These are phyloP conservation scores for Vanacampus margaritifer DNA, from an alignment of 2,113 vertebrate genomes.

Conservation along the genomic window DNA sequence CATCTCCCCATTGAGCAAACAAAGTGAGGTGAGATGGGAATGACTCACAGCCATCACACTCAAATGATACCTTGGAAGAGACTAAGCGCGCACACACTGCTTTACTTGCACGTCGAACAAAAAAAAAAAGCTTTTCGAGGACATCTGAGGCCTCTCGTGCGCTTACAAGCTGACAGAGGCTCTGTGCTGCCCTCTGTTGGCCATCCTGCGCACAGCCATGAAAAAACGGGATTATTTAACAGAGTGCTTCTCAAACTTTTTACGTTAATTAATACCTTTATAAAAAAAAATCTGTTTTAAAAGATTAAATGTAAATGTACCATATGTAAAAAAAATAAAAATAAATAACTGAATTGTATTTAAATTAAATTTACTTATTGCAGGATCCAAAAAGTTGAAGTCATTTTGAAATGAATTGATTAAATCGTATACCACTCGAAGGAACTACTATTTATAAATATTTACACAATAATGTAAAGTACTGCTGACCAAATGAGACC, in stretches of 20 bases:
- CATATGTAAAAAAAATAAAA: no score
- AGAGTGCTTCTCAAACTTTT: background rate
- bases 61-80: background rate
- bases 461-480: no score
- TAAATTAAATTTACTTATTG: no score
- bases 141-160: constrained; percentile 21
- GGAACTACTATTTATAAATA: no score
- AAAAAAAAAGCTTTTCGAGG: background rate
- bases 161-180: constrained; percentile 32
- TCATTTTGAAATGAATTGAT: no score
- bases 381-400: no score
- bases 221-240: background rate
- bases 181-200: constrained; percentile 62
- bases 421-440: no score
- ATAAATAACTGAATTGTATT: no score
- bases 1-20: constrained; percentile 11
- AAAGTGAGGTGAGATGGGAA: constrained; percentile 20
- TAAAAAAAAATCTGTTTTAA: no score
- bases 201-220: background rate
- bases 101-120: background rate
- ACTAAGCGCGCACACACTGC: constrained; percentile 12
- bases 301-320: no score
- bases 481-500: no score
- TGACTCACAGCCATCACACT: constrained; percentile 15
- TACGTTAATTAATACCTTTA: no score